phyloP scores from a whole-genome alignment of 2,797 vertebrate species.

The Malurus splendens region DNA sequence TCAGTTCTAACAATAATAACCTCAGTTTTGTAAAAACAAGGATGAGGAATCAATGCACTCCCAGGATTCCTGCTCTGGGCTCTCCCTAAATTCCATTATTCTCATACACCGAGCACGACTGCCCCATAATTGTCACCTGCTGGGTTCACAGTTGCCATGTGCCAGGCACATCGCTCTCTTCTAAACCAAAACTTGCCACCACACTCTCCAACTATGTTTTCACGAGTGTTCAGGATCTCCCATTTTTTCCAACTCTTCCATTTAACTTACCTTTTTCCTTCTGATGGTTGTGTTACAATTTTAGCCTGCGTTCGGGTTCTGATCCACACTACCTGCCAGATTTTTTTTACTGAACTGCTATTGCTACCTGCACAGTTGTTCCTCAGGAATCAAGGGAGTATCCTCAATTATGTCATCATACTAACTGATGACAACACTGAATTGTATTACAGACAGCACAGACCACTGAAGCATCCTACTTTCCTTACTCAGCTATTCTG shows the following conservation, averaged over 20 bases:
- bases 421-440: neutral
- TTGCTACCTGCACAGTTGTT: neutral
- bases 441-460: neutral
- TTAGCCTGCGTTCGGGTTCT: neutral
- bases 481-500: neutral
- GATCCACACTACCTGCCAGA: neutral
- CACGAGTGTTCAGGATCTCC: neutral
- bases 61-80: neutral
- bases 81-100: no score
- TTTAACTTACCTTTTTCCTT: neutral
- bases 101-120: fast-evolving
- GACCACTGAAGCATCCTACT: neutral
- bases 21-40: neutral
- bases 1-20: neutral
- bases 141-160: fast-evolving
- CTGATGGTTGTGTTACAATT: neutral
- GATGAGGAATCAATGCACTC: neutral
- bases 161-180: fast-evolving
- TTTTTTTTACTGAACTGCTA: neutral
- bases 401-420: neutral
- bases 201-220: neutral
- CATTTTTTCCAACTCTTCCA: neutral
- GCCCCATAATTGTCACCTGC: neutral
- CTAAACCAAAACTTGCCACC: neutral
- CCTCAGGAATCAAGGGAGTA: fast-evolving